Conservation (phyloP, 2,888 invertebrate genomes). For the Harmothoe impar region DNA sequence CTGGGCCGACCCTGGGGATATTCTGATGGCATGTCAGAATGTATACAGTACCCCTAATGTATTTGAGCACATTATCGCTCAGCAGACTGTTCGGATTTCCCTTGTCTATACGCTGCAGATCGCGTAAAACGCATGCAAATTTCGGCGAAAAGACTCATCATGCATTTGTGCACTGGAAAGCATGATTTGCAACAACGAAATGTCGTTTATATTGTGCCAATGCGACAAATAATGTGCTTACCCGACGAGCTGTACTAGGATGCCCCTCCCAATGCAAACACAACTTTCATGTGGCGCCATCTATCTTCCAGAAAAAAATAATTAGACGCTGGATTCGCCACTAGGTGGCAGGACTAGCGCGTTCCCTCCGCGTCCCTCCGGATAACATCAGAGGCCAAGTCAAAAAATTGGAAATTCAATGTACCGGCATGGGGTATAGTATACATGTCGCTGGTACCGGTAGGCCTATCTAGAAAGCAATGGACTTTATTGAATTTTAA, state of each 20-base stretch:
- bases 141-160: background rate
- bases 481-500: too few relatives aligned
- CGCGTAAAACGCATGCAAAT: background rate
- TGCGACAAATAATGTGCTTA: background rate
- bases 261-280: conserved; percentile 29
- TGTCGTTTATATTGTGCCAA: background rate
- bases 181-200: background rate
- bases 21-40: too few relatives aligned
- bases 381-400: too few relatives aligned
- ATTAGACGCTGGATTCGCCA: background rate
- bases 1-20: too few relatives aligned
- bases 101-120: background rate
- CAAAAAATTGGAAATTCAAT: too few relatives aligned
- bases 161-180: background rate
- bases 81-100: background rate
- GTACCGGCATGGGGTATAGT: too few relatives aligned
- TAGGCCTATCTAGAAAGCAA: too few relatives aligned
- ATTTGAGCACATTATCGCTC: conserved; percentile 6
- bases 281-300: conserved; percentile 5
- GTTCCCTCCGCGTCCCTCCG: too few relatives aligned
- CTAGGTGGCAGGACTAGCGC: background rate
- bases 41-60: background rate
- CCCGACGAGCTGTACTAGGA: background rate
- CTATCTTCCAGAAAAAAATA: background rate
- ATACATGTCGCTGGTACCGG: too few relatives aligned